A percentile compares a stretch with the other conserved stretches of the same genome.
Conservation (phyloP, 1,140 invertebrate species). For the Formica exsecta region DNA sequence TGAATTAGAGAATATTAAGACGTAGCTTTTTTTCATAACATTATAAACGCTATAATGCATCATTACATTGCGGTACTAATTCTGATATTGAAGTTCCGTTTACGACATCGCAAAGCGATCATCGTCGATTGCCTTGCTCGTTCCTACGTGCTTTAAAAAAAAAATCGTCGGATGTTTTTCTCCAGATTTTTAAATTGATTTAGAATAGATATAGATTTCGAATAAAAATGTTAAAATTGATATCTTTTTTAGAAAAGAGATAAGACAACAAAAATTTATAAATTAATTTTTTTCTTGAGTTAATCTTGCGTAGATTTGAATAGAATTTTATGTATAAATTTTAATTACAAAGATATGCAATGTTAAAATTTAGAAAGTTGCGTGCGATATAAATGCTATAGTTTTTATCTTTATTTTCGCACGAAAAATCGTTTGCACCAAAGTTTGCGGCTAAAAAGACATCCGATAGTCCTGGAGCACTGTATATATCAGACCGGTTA, state of each 20-base stretch:
- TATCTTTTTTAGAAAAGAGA: not conserved
- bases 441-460: constrained; percentile 16
- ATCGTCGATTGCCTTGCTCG: not conserved
- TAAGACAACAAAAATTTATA: not conserved
- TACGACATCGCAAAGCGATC: constrained; percentile 3
- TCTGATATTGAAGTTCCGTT: constrained; percentile 7
- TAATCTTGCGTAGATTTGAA: not conserved
- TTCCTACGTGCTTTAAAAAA: not conserved
- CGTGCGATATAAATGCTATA: not conserved
- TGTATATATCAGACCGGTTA: constrained; percentile 17
- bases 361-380: not conserved
- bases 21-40: not conserved
- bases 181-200: not conserved
- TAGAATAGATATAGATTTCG: no score
- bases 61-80: not conserved
- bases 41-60: not conserved
- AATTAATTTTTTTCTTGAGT: not conserved
- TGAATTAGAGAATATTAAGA: constrained; percentile 1
- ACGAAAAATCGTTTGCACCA: not conserved
- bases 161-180: not conserved
- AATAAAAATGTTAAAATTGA: no score
- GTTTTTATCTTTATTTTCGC: not conserved
- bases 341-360: not conserved
- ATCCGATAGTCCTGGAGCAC: not conserved
- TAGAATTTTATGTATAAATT: not conserved